A percentile compares a stretch with the other conserved stretches of the same genome.
Evolutionary conservation across 2,888 invertebrate genomes (phyloP).

Genomic region (Drosophila neotestacea): DNA sequence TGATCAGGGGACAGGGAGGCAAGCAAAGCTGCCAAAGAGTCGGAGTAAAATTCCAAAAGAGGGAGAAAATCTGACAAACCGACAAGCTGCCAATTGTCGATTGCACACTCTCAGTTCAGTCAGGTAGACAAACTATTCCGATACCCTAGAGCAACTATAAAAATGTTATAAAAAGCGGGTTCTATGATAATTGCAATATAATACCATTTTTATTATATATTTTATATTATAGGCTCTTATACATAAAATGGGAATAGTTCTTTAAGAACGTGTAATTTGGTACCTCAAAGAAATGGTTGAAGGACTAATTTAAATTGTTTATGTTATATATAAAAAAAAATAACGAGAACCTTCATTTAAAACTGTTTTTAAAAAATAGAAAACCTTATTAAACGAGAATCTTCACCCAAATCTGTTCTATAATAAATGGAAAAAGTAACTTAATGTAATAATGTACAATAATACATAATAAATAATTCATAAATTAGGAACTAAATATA

Average conservation of each 20-base stretch:
- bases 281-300: too few species aligned
- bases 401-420: too few species aligned
- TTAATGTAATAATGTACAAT: too few species aligned
- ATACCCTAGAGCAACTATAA: constrained; percentile 40
- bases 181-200: not conserved
- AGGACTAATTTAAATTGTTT: not conserved
- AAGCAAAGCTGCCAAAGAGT: not conserved
- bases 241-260: too few species aligned
- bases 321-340: not conserved
- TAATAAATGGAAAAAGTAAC: too few species aligned
- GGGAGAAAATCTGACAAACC: constrained; percentile 25
- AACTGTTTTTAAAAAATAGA: not conserved
- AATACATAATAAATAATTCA: not conserved
- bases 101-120: constrained; percentile 3
- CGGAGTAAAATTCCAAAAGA: constrained; percentile 22
- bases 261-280: too few species aligned
- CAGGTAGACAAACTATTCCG: constrained; percentile 30
- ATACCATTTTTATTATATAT: not conserved
- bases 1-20: constrained; percentile 9
- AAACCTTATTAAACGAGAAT: not conserved
- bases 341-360: not conserved
- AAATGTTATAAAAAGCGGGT: constrained; percentile 8
- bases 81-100: constrained; percentile 27
- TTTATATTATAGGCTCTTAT: not conserved
- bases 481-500: not conserved